Base-by-base conservation (phyloP, 1,140 invertebrate species). In the Asbolus verrucosus region DNA sequence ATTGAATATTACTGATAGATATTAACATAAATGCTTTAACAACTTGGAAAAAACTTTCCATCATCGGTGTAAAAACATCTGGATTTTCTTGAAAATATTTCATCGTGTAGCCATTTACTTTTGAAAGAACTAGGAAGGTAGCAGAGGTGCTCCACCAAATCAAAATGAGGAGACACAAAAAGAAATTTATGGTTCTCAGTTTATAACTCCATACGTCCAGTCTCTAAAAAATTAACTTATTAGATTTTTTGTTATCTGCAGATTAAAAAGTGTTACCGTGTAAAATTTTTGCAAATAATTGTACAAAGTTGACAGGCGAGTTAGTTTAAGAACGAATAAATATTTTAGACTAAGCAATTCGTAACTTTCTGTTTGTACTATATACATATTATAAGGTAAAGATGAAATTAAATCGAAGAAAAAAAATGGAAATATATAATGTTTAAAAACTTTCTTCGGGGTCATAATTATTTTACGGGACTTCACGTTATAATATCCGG, bases 401-500 rank as follows among this genome's bases (percentile, higher is more conserved):
- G 61, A 70, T 8, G 61, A 50, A 1, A 70, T 6, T 1, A 70
- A 27, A 15, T 70, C 68, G 0, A 70, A 21, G 6, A 65, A 2
- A 62, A 70, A 70, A 43, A 18, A 65, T 1, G 60, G 19, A 13
- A 19, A 14, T n/a, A 65, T 6, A 19, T 70, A 70, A 9, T 43
- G 24, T 11, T 36, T 54, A 11, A 50, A 24, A 50, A 67, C 33
- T 0, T 0, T 9, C n/a, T 13, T 59, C 0, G 43, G 27, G 13
- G 31, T 31, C 43, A 73, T 19, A 3, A 66, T 41, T 13, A 73
- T 50, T 21, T 70, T 67, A n/a, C 67, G 63, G 0, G 43, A 36
- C 1, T 18, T 24, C 6, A 21, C 14, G 24, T 73, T 38, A 46
- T 66, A 69, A 50, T 70, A 73, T 18, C 71, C 71, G 13, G 61